phyloP scores from a whole-genome alignment of 2,113 vertebrate genomes.

The Pygoscelis adeliae region DNA sequence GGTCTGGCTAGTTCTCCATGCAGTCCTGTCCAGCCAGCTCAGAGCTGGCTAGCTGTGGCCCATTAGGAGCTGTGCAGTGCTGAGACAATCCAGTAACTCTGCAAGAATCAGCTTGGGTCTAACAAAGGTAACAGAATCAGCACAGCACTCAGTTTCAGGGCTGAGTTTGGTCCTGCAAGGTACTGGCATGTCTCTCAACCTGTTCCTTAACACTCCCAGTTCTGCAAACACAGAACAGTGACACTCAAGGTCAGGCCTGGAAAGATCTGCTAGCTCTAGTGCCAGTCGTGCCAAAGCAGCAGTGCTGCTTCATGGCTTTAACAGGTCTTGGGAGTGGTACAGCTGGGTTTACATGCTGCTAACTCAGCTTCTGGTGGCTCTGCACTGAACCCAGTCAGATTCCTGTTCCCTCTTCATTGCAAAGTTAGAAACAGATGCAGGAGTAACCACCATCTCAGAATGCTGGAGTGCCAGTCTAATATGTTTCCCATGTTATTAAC shows the following conservation, averaged over 20 bases:
- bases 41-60: not conserved
- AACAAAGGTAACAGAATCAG: not conserved
- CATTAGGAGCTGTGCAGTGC: not conserved
- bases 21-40: not conserved
- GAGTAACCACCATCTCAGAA: not conserved
- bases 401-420: not conserved
- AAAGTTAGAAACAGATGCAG: not conserved
- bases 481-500: not conserved
- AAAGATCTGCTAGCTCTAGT: not conserved
- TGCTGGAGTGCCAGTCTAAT: not conserved
- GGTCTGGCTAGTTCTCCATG: fast-evolving
- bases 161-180: not conserved
- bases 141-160: not conserved
- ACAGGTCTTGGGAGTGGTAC: not conserved
- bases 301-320: not conserved
- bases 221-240: not conserved
- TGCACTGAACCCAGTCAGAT: not conserved
- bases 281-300: not conserved
- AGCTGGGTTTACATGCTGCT: fast-evolving
- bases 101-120: not conserved
- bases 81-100: not conserved
- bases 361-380: not conserved
- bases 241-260: not conserved
- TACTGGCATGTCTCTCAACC: not conserved
- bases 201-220: not conserved